Evolutionary conservation across 2,113 vertebrate genomes (phyloP).

Genomic region (cat (Felis catus)): F.catus_Fca126_mat1.0 CM031413.1:47767501-47768000

Average conservation of each 20-base stretch:
- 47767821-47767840: background rate
- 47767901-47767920: background rate
- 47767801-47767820: background rate
- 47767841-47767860: background rate
- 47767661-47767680: background rate
- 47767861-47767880: background rate
- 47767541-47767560: too few species aligned
- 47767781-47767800: background rate
- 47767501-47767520: too few species aligned
- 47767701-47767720: background rate
- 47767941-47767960: background rate
- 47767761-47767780: background rate
- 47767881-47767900: background rate
- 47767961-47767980: background rate
- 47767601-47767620: too few species aligned
- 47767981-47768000: background rate
- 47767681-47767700: background rate
- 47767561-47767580: too few species aligned
- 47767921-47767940: background rate
- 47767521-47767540: too few species aligned
- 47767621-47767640: too few species aligned
- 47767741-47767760: background rate
- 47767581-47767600: too few species aligned
- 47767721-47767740: background rate
- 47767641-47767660: background rate